A percentile compares a stretch with the other conserved stretches of the same genome.
Conservation (phyloP, 2,888 invertebrate genomes). For the Platycnemis pennipes region DNA sequence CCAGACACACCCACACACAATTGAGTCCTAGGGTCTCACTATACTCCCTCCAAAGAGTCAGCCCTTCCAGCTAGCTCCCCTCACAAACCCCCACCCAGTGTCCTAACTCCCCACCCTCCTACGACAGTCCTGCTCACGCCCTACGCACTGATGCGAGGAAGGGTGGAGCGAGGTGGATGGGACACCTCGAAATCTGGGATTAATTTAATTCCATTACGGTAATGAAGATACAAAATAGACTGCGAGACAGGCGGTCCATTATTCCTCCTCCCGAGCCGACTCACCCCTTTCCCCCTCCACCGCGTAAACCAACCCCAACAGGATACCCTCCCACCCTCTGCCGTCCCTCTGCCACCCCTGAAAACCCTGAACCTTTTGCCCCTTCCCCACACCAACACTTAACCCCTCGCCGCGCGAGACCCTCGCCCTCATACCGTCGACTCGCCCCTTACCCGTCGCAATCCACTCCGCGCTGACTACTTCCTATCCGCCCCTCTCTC, state of each 20-base stretch:
- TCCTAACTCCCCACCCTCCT: background rate
- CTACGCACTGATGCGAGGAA: conserved; percentile 78
- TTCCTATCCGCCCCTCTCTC: background rate
- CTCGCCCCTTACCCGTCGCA: conserved; percentile 44
- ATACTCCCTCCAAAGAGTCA: conserved; percentile 4
- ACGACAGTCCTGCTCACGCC: conserved; percentile 74
- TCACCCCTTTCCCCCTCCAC: background rate
- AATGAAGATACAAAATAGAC: conserved; percentile 81
- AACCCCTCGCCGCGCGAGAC: background rate
- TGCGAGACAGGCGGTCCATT: conserved; percentile 68
- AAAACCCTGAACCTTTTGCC: background rate
- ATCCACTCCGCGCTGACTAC: conserved; percentile 16
- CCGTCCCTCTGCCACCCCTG: no score
- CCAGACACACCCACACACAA: background rate
- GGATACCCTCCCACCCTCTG: background rate
- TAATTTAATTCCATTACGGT: conserved; percentile 82
- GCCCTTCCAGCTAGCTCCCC: background rate
- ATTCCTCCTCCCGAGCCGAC: conserved; percentile 8
- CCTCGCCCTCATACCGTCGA: background rate
- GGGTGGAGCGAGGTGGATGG: conserved; percentile 75
- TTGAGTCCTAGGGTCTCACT: background rate
- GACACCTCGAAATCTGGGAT: conserved; percentile 74
- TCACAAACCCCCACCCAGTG: background rate
- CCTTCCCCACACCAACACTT: background rate
- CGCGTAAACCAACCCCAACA: background rate